Conservation (phyloP, 2,888 invertebrate genomes). For the Lamproptera curius region DNA sequence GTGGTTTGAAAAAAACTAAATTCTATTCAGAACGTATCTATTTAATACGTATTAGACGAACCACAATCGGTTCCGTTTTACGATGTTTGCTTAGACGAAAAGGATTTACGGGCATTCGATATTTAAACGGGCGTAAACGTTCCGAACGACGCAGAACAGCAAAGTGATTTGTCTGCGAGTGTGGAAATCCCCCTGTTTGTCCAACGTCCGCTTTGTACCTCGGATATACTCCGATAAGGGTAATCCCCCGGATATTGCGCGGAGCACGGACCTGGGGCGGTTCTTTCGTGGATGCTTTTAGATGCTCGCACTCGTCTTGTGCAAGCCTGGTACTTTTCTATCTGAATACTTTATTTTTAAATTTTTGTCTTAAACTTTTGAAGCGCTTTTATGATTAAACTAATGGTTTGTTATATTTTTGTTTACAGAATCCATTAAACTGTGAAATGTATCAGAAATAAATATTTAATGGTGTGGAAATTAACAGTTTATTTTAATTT, state of each 20-base stretch:
- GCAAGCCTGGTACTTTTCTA: background rate
- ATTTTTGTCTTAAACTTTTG: background rate
- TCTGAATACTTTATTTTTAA: background rate
- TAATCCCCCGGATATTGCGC: slow-evolving; percentile 26
- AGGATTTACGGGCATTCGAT: no score
- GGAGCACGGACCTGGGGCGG: slow-evolving; percentile 24
- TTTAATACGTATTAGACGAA: no score
- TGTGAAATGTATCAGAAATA: no score
- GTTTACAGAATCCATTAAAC: no score
- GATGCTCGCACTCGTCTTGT: background rate
- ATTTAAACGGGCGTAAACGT: background rate
- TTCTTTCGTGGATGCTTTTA: slow-evolving; percentile 18
- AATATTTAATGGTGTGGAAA: no score
- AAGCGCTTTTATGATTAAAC: background rate
- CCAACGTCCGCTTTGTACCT: slow-evolving; percentile 7
- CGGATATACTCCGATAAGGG: slow-evolving; percentile 23
- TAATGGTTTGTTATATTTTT: no score
- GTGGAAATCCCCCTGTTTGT: slow-evolving; percentile 14
- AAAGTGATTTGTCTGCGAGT: slow-evolving; percentile 11
- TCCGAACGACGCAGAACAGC: background rate
- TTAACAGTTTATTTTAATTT: no score
- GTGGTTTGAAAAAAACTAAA: no score
- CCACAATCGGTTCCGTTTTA: no score
- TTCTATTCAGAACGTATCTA: no score
- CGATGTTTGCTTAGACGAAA: no score